Percentiles rank a stretch among this genome's conserved stretches.
phyloP scores from a whole-genome alignment of 2,888 invertebrate species.

The Byasa hedistus region DNA sequence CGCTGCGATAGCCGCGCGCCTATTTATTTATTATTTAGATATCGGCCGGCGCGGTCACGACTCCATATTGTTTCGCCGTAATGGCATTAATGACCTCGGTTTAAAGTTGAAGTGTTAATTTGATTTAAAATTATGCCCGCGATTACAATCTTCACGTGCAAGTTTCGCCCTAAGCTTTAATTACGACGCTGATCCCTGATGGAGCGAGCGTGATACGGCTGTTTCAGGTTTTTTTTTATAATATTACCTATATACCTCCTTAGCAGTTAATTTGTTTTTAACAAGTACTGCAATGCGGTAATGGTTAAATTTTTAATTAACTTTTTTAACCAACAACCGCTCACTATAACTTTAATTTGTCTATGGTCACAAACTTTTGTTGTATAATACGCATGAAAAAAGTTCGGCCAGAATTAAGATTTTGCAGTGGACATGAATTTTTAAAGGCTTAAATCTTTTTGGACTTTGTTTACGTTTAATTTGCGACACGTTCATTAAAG shows the following conservation, averaged over 20 bases:
- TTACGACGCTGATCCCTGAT: constrained; percentile 66
- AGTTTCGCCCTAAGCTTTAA: constrained; percentile 75
- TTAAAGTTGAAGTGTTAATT: constrained; percentile 80
- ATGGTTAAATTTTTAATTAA: constrained; percentile 2
- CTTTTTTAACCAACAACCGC: background rate
- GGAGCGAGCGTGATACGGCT: constrained; percentile 57
- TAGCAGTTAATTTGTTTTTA: constrained; percentile 27
- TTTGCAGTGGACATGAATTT: no score
- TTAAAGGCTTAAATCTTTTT: no score
- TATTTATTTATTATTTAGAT: constrained; percentile 80
- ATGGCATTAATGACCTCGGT: constrained; percentile 78
- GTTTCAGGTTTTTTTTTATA: constrained; percentile 41
- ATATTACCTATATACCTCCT: constrained; percentile 39
- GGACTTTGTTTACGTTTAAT: no score
- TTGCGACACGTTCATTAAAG: no score
- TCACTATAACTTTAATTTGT: background rate
- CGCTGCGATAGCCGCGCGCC: constrained; percentile 66
- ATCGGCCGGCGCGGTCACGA: constrained; percentile 75
- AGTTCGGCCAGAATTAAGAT: no score
- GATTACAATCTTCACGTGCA: constrained; percentile 75
- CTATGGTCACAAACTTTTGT: background rate
- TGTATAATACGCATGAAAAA: no score
- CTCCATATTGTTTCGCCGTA: constrained; percentile 76
- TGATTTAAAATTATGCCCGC: constrained; percentile 77
- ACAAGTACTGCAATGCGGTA: constrained; percentile 30